Conservation (phyloP, 2,113 vertebrate species). For the Dendropsophus ebraccatus region DNA sequence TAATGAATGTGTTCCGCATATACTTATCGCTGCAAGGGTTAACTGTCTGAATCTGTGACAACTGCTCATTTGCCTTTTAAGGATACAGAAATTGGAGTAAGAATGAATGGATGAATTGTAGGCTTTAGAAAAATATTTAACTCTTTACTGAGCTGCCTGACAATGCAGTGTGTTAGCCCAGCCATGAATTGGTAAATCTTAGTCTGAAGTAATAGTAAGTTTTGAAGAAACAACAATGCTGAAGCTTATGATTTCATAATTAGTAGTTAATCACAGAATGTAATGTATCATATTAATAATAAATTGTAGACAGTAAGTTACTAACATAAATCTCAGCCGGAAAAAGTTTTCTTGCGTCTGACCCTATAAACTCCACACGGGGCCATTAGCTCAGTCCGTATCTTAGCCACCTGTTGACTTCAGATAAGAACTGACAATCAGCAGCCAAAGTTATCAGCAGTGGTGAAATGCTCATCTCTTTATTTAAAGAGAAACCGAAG, state of each 20-base stretch:
- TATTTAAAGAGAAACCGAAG: too few species aligned
- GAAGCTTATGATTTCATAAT: background rate
- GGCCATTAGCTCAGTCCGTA: background rate
- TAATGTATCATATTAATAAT: too few species aligned
- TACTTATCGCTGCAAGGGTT: background rate
- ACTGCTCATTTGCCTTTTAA: constrained; percentile 36
- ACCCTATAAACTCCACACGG: background rate
- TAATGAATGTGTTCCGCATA: background rate
- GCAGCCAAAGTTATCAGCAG: background rate
- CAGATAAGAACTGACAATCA: background rate
- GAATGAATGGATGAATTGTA: constrained; percentile 14
- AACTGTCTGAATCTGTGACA: background rate
- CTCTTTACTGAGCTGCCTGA: too few species aligned
- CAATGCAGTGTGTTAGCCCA: background rate
- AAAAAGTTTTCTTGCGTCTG: too few species aligned
- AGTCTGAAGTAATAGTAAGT: background rate
- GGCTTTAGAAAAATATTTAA: background rate
- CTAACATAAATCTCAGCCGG: too few species aligned
- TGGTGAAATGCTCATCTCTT: too few species aligned
- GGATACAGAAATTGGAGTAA: background rate
- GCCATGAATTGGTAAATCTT: background rate
- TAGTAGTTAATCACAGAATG: too few species aligned
- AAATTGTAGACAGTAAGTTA: too few species aligned
- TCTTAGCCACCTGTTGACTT: background rate
- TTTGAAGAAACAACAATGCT: background rate